Conservation (phyloP, 1,140 invertebrate genomes). For the Drosophila funebris region DNA sequence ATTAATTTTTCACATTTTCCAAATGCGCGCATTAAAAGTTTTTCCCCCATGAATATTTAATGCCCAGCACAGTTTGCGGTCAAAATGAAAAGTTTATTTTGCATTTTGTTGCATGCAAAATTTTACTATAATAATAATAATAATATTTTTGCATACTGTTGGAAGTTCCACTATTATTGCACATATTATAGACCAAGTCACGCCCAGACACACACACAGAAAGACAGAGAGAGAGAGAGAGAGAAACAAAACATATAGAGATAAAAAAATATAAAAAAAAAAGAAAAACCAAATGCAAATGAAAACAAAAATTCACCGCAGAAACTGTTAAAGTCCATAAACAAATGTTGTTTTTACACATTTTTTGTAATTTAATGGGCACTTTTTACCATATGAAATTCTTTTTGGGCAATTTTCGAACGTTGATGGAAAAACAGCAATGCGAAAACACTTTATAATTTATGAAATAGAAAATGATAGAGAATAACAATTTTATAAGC, state of each 20-base stretch:
- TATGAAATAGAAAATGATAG: no score
- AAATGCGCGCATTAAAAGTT: conserved; percentile 23
- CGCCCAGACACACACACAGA: no score
- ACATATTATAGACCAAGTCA: conserved; percentile 15
- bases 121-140: conserved; percentile 12
- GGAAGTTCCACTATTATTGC: neutral
- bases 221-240: no score
- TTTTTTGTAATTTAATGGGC: conserved; percentile 26
- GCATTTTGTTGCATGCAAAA: conserved; percentile 5
- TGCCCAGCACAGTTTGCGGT: neutral
- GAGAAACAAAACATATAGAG: neutral
- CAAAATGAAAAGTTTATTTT: conserved; percentile 20
- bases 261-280: no score
- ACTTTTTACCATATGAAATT: conserved; percentile 16
- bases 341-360: conserved; percentile 41
- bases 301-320: conserved; percentile 16
- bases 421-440: neutral
- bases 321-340: conserved; percentile 28
- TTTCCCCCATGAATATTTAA: conserved; percentile 12
- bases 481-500: neutral
- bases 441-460: neutral
- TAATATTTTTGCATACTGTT: conserved; percentile 1
- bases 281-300: conserved; percentile 3
- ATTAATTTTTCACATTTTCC: conserved; percentile 18
- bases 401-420: neutral